A percentile compares a stretch with the other conserved stretches of the same genome.
These are phyloP conservation scores for Tenthredo amoena DNA, from an alignment of 2,888 invertebrate genomes.

Conservation along the genomic window DNA sequence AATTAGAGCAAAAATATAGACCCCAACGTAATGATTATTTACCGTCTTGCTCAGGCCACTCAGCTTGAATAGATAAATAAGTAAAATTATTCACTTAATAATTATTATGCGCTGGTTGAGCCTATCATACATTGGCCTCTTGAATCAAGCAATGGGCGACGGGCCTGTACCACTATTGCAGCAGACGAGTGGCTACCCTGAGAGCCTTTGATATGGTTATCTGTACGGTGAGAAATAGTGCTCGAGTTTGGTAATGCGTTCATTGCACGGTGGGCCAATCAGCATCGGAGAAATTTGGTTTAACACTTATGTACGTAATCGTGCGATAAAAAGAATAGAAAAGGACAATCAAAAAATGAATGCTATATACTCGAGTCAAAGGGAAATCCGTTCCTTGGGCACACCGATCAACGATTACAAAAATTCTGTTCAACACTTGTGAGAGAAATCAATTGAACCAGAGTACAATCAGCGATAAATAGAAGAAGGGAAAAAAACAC, in stretches of 20 bases:
- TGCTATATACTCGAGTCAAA: background rate
- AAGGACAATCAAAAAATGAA: background rate
- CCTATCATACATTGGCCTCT: background rate
- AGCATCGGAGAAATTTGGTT: background rate
- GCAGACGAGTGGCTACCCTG: background rate
- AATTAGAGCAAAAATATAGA: background rate
- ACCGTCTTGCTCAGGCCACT: background rate
- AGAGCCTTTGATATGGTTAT: background rate
- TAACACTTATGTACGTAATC: background rate
- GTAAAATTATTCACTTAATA: background rate
- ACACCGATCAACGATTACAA: background rate
- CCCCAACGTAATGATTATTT: background rate
- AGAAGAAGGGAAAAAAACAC: background rate
- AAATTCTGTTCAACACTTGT: background rate
- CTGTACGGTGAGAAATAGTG: slow-evolving; percentile 3
- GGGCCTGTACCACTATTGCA: background rate
- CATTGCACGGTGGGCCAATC: background rate
- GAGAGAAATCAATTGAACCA: background rate
- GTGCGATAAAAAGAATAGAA: background rate
- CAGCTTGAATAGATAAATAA: background rate
- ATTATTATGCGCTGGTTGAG: background rate
- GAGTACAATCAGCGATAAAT: background rate
- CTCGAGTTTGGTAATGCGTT: slow-evolving; percentile 15
- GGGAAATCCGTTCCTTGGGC: background rate
- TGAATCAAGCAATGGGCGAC: background rate